phyloP scores from a whole-genome alignment of 1,140 invertebrate genomes.

The Tetramorium alpestre region DNA sequence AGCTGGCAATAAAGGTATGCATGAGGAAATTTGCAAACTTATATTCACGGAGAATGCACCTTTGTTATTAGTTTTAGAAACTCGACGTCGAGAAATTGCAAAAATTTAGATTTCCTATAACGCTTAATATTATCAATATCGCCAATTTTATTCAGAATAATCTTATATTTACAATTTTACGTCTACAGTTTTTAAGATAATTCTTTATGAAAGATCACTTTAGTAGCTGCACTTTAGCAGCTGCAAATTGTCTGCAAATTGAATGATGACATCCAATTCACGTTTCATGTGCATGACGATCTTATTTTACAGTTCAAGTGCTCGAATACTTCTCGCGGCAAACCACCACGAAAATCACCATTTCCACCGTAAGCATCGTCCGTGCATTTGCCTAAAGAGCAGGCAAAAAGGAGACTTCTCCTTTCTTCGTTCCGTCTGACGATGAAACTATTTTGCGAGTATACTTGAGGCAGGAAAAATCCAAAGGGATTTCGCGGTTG shows the following conservation, averaged over 20 bases:
- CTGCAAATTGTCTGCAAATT: neutral
- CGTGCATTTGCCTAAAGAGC: slow-evolving; percentile 26
- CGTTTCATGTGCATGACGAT: neutral
- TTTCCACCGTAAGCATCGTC: slow-evolving; percentile 1
- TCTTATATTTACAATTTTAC: neutral
- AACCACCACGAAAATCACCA: neutral
- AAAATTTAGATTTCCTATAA: neutral
- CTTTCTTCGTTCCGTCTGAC: neutral
- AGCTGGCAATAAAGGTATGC: neutral
- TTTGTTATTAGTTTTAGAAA: neutral
- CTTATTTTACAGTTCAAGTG: slow-evolving; percentile 23
- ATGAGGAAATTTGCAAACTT: slow-evolving; percentile 14
- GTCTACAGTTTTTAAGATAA: neutral
- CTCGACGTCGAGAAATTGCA: neutral
- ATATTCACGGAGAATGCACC: neutral
- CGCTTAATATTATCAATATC: neutral
- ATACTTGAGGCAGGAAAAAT: slow-evolving; percentile 31
- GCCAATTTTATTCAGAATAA: neutral
- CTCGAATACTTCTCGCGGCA: neutral
- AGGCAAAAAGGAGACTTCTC: neutral
- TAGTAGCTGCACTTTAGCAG: neutral
- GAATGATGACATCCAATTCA: neutral
- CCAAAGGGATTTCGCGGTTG: slow-evolving; percentile 26
- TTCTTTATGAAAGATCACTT: neutral
- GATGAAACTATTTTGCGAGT: neutral